phyloP scores from a whole-genome alignment of 2,797 vertebrate species.

The Falco rusticolus region DNA sequence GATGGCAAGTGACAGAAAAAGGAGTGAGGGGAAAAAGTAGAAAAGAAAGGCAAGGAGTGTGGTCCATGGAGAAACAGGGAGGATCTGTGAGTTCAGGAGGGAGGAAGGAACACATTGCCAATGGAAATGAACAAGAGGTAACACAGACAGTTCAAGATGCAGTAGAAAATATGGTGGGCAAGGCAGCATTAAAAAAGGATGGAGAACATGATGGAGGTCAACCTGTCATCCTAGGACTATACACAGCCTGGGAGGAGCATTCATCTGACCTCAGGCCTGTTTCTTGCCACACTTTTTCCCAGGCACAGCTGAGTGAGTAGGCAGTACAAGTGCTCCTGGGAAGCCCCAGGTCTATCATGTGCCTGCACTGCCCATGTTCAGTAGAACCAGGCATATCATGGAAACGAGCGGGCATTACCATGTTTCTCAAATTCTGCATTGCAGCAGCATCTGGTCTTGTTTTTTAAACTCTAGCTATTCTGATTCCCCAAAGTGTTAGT shows the following conservation, averaged over 20 bases:
- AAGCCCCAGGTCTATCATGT: background rate
- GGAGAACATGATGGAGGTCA: background rate
- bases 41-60: background rate
- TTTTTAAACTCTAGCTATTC: background rate
- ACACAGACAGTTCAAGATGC: background rate
- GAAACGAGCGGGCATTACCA: background rate
- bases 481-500: background rate
- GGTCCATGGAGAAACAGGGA: background rate
- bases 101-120: background rate
- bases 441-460: background rate
- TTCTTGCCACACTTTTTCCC: background rate
- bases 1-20: background rate
- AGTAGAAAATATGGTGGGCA: background rate
- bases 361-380: background rate
- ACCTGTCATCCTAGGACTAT: background rate
- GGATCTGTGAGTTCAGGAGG: background rate
- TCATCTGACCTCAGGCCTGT: background rate
- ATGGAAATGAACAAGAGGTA: background rate
- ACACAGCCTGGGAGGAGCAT: background rate
- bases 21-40: accelerated
- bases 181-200: background rate
- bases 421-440: background rate
- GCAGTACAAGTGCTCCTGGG: background rate
- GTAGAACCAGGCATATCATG: background rate
- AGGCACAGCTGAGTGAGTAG: background rate